These are phyloP conservation scores for Andrena praecox DNA, from an alignment of 2,888 invertebrate genomes.

Conservation along the genomic window DNA sequence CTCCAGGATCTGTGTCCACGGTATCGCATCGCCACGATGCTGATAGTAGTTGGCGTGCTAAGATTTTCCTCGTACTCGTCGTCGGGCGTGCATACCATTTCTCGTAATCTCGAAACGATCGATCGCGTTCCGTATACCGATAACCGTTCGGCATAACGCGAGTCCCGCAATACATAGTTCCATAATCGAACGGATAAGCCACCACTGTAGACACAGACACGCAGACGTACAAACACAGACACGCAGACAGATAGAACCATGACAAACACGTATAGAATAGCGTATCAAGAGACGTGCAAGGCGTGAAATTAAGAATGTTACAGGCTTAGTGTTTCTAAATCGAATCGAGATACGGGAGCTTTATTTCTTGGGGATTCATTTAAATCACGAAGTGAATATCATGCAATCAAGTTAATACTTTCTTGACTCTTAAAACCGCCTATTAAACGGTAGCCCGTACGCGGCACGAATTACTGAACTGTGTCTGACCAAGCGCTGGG, in stretches of 20 bases:
- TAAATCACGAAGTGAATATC: too few species aligned
- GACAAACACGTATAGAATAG: background rate
- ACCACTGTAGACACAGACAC: background rate
- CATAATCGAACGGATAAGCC: constrained; percentile 50
- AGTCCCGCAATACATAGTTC: constrained; percentile 50
- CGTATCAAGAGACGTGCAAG: background rate
- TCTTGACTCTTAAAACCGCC: too few species aligned
- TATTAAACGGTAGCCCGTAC: too few species aligned
- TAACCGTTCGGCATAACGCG: constrained; percentile 48
- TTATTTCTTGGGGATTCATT: background rate
- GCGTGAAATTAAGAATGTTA: background rate
- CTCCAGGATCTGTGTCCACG: constrained; percentile 25
- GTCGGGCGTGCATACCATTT: constrained; percentile 48
- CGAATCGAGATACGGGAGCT: background rate
- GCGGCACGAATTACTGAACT: too few species aligned
- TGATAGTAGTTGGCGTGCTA: constrained; percentile 46
- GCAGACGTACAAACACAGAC: background rate
- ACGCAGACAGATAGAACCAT: background rate
- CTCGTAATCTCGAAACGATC: constrained; percentile 66
- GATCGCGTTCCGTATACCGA: constrained; percentile 65
- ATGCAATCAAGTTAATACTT: too few species aligned
- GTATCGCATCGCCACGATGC: constrained; percentile 22
- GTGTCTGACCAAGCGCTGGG: too few species aligned
- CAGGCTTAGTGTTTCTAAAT: background rate
- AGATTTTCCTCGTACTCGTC: constrained; percentile 47